Conservation (phyloP, 1,140 invertebrate genomes). For the Palaemon carinicauda region DNA sequence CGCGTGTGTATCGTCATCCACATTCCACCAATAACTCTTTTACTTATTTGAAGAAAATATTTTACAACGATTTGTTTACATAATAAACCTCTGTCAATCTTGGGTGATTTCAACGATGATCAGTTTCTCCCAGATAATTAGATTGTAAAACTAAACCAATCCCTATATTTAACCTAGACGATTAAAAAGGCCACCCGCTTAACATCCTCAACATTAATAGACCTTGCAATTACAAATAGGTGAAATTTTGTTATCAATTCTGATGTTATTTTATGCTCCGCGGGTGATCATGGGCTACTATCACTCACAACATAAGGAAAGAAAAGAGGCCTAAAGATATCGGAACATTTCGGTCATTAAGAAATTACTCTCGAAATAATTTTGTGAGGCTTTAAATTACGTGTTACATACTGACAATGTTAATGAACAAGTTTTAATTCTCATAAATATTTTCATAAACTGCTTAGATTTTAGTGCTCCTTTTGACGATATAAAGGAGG, state of each 20-base stretch:
- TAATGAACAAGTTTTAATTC: background rate
- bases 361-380: background rate
- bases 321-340: background rate
- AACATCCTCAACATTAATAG: background rate
- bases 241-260: background rate
- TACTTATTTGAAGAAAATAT: background rate
- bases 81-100: background rate
- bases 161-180: background rate
- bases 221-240: background rate
- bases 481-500: background rate
- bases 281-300: background rate
- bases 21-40: background rate
- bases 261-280: background rate
- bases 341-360: background rate
- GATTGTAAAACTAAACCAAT: background rate
- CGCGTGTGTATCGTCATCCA: slow-evolving; percentile 1
- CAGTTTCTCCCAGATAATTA: background rate
- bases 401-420: background rate
- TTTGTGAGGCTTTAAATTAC: background rate
- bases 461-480: background rate
- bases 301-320: background rate
- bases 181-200: background rate
- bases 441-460: background rate
- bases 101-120: slow-evolving; percentile 11
- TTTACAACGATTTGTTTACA: background rate